Evolutionary conservation across 2,888 invertebrate species (phyloP).

Genomic region (Drosophila meridiana): DNA sequence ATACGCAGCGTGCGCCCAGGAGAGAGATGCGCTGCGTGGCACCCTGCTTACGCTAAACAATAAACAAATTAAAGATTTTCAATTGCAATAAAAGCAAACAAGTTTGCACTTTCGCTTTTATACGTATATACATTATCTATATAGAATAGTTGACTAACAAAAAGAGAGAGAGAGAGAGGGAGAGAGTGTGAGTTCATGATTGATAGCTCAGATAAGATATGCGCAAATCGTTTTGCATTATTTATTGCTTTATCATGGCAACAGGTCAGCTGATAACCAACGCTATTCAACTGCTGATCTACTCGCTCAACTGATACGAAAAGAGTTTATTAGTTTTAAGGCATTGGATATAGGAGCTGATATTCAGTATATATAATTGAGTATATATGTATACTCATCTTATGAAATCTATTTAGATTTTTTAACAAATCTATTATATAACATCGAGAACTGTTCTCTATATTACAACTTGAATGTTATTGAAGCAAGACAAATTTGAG

Average conservation of each 20-base stretch:
- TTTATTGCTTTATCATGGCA: slow-evolving; percentile 49
- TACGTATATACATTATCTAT: background rate
- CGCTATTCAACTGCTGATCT: background rate
- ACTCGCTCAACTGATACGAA: background rate
- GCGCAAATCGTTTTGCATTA: slow-evolving; percentile 46
- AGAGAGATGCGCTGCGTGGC: slow-evolving; percentile 10
- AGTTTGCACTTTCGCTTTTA: slow-evolving; percentile 56
- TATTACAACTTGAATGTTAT: no score
- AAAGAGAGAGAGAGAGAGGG: background rate
- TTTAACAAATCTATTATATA: no score
- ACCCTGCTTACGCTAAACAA: slow-evolving; percentile 21
- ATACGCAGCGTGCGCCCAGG: slow-evolving; percentile 60
- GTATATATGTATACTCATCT: background rate
- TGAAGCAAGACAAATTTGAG: background rate
- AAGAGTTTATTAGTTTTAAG: background rate
- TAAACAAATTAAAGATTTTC: slow-evolving; percentile 49
- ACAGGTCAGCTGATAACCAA: slow-evolving; percentile 44
- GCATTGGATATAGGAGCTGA: background rate
- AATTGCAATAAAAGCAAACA: slow-evolving; percentile 34
- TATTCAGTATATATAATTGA: no score
- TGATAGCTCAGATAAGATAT: slow-evolving; percentile 71
- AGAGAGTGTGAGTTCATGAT: slow-evolving; percentile 41
- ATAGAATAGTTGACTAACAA: slow-evolving; percentile 1
- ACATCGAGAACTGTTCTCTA: no score
- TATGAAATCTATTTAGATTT: no score